Conservation (phyloP, 2,888 invertebrate genomes). For the Spodoptera exigua region DNA sequence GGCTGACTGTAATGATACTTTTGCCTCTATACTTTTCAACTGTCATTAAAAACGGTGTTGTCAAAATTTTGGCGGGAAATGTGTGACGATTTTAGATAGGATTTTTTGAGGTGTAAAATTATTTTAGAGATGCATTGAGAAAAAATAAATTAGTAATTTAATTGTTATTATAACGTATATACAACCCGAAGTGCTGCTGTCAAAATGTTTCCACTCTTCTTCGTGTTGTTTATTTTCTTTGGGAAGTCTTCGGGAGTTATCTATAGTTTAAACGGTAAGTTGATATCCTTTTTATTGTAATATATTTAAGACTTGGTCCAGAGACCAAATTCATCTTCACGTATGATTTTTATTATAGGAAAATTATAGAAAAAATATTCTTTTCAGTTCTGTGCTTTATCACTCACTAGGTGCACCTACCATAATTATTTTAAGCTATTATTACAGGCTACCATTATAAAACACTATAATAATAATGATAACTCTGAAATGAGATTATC, state of each 20-base stretch:
- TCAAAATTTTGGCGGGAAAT: slow-evolving; percentile 2
- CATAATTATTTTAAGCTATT: no score
- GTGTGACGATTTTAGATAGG: neutral
- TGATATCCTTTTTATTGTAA: neutral
- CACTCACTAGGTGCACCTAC: no score
- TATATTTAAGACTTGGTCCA: no score
- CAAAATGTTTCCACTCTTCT: slow-evolving; percentile 36
- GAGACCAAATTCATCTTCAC: no score
- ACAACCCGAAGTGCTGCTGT: neutral
- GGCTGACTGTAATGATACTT: slow-evolving; percentile 1
- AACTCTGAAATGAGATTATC: no score
- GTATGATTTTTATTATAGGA: no score
- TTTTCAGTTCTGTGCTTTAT: no score
- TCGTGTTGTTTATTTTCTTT: slow-evolving; percentile 30
- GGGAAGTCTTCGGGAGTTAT: slow-evolving; percentile 49
- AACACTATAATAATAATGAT: no score
- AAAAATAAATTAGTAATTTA: neutral
- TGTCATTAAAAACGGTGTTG: slow-evolving; percentile 5
- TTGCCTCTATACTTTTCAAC: neutral
- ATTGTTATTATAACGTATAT: no score
- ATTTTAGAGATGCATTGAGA: neutral
- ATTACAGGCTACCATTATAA: no score
- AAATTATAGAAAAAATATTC: no score
- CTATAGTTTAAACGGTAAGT: slow-evolving; percentile 59
- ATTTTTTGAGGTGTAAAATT: neutral